Evolutionary conservation across 23 tunicate genomes (phyloP).

Genomic region (Trididemnum nubilum): DNA sequence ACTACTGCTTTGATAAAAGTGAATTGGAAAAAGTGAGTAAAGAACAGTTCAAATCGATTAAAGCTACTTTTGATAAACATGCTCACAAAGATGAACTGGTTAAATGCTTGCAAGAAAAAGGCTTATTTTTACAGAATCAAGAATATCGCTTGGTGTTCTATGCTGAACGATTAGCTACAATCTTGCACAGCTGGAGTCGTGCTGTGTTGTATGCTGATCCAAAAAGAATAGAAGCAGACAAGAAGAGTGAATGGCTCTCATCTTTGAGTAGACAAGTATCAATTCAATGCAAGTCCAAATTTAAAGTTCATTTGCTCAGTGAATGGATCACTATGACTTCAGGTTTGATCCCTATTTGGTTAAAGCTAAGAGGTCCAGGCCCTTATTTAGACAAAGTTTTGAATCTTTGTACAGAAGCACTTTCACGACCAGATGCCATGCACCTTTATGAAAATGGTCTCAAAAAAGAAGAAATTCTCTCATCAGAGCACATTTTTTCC

Average conservation of each 20-base stretch:
- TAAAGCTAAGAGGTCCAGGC: background rate
- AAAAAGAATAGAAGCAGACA: background rate
- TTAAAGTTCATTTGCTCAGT: slow-evolving; percentile 5
- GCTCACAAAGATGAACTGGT: slow-evolving; percentile 1
- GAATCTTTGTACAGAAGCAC: background rate
- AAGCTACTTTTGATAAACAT: background rate
- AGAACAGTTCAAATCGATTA: background rate
- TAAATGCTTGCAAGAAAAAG: background rate
- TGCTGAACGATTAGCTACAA: slow-evolving; percentile 58
- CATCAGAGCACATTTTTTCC: background rate
- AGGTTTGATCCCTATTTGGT: slow-evolving; percentile 30
- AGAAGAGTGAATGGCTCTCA: slow-evolving; percentile 18
- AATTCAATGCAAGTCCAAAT: background rate
- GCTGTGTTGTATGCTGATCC: slow-evolving; percentile 32
- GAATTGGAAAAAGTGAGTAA: slow-evolving; percentile 15
- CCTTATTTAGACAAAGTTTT: background rate
- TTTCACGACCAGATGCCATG: background rate
- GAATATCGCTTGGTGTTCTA: slow-evolving; percentile 6
- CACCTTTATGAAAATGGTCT: background rate
- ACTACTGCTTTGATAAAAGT: background rate
- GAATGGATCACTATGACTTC: slow-evolving; percentile 34
- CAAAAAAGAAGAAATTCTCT: background rate
- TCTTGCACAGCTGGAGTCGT: slow-evolving; percentile 72
- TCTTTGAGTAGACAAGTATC: slow-evolving; percentile 24
- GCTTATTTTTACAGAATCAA: slow-evolving; percentile 30